Evolutionary conservation across 2,797 vertebrate species (phyloP).

Genomic region (Phrynocephalus vlangalii): DNA sequence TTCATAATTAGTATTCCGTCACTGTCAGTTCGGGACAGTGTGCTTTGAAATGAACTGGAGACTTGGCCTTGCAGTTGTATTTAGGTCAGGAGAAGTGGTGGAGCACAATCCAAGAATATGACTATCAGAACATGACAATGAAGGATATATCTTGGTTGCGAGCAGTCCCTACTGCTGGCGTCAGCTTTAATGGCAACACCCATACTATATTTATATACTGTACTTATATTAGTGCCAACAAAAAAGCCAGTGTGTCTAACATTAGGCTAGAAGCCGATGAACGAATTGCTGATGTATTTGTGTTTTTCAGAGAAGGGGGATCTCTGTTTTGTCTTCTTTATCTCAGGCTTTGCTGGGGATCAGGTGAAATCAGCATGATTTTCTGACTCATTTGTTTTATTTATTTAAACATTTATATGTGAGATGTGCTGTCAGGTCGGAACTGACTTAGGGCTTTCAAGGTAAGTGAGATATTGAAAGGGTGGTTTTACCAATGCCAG

Average conservation of each 20-base stretch:
- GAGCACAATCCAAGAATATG: background rate
- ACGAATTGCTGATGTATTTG: too few relatives aligned
- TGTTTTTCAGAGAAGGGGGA: too few relatives aligned
- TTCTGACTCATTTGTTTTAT: too few relatives aligned
- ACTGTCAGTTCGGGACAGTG: constrained; percentile 25
- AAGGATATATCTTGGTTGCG: background rate
- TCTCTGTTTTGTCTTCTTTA: too few relatives aligned
- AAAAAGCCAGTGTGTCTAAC: background rate
- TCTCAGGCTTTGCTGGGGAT: too few relatives aligned
- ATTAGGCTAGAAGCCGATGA: background rate
- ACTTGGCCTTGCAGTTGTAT: constrained; percentile 8
- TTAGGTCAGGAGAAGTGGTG: constrained; percentile 20
- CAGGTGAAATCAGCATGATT: too few relatives aligned
- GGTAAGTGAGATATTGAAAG: too few relatives aligned
- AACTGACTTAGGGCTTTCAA: too few relatives aligned
- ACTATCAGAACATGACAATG: background rate
- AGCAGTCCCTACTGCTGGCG: background rate
- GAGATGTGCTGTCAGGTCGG: too few relatives aligned
- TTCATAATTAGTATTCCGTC: constrained; percentile 27
- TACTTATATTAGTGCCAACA: background rate
- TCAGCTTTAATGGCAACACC: background rate
- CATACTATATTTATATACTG: background rate
- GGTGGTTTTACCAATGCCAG: too few relatives aligned
- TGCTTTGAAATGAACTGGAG: constrained; percentile 20
- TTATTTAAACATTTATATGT: too few relatives aligned